Conservation (phyloP, 92 coral and sea anemone species). For the Siderastrea radians region DNA sequence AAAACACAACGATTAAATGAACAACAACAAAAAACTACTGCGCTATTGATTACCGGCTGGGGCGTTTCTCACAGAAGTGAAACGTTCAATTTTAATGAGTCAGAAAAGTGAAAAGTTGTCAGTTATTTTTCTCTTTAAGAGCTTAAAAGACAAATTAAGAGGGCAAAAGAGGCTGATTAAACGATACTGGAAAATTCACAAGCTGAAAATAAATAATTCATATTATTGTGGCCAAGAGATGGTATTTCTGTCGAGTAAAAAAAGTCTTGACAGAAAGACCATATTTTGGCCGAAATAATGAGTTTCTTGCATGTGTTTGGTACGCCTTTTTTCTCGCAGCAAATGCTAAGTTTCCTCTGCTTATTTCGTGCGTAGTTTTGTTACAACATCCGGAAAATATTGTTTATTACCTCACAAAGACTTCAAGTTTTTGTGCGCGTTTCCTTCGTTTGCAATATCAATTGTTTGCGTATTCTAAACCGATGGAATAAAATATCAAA, state of each 20-base stretch:
- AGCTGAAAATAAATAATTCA: not conserved
- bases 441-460: slow-evolving; percentile 46
- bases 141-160: slow-evolving; percentile 20
- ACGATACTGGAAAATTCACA: not conserved
- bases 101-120: not conserved
- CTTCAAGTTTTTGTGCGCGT: slow-evolving; percentile 12
- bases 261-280: too few species aligned
- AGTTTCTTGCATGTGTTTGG: not conserved
- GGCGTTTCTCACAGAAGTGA: slow-evolving; percentile 23
- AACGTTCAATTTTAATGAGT: slow-evolving; percentile 9
- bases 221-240: not conserved
- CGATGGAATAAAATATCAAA: slow-evolving; percentile 14
- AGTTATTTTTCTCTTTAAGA: slow-evolving; percentile 9
- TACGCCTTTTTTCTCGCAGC: not conserved
- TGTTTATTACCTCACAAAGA: slow-evolving; percentile 39
- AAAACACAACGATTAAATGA: not conserved
- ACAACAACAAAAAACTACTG: not conserved
- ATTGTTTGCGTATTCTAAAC: slow-evolving; percentile 26
- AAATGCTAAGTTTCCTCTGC: not conserved
- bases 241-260: too few species aligned
- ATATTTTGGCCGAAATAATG: too few species aligned
- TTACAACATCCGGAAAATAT: slow-evolving; percentile 27
- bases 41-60: slow-evolving; percentile 21
- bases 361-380: not conserved
- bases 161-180: slow-evolving; percentile 8